A percentile compares a stretch with the other conserved stretches of the same genome.
Conservation (phyloP, 2,113 vertebrate genomes). For the Phylloscopus trochiloides region DNA sequence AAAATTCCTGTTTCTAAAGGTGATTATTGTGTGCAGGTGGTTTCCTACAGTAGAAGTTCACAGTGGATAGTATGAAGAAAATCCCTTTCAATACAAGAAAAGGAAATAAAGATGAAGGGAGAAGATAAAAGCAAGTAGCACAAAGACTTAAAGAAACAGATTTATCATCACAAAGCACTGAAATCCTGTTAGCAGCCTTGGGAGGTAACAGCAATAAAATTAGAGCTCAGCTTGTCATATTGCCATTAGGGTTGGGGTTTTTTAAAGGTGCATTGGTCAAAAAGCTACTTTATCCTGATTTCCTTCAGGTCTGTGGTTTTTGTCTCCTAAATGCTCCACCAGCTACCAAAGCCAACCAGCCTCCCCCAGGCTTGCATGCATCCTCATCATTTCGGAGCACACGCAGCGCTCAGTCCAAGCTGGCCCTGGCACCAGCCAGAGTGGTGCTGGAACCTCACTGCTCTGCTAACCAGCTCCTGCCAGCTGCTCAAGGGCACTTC, state of each 20-base stretch:
- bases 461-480: background rate
- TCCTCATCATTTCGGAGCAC: background rate
- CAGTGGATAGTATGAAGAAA: background rate
- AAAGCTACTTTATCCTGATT: background rate
- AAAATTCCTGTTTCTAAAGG: background rate
- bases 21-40: background rate
- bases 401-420: fast-evolving
- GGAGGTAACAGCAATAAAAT: background rate
- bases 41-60: background rate
- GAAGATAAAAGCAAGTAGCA: background rate
- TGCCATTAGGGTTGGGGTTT: background rate
- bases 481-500: background rate
- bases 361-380: fast-evolving
- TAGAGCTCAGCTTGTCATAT: background rate
- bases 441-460: fast-evolving
- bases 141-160: background rate
- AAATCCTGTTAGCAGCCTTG: background rate
- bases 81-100: background rate
- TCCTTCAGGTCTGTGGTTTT: background rate
- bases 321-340: background rate
- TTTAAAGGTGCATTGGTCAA: background rate
- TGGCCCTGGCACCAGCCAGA: background rate
- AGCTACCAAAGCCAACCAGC: background rate
- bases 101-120: background rate
- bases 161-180: background rate